phyloP scores from a whole-genome alignment of 2,888 invertebrate genomes.

The Drosophila prolongata region DNA sequence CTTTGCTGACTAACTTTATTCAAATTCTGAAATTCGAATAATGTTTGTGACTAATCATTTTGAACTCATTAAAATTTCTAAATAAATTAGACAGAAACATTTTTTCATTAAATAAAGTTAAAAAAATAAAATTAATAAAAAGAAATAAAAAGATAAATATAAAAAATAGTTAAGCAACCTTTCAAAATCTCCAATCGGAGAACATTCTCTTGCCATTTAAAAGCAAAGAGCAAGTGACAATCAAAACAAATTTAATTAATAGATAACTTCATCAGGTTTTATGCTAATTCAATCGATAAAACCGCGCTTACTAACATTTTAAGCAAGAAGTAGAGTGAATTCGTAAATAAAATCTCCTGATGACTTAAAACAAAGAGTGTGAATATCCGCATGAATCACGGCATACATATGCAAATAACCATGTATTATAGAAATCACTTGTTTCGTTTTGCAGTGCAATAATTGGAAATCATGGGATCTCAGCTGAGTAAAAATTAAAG shows the following conservation, averaged over 20 bases:
- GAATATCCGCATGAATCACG: slow-evolving; percentile 20
- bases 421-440: slow-evolving; percentile 5
- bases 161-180: neutral
- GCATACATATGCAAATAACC: neutral
- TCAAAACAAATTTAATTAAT: slow-evolving; percentile 11
- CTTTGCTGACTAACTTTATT: too few species aligned
- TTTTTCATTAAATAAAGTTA: too few species aligned
- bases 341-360: neutral
- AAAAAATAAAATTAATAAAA: neutral
- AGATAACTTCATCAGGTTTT: slow-evolving; percentile 23
- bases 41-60: too few species aligned
- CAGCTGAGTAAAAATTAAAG: slow-evolving; percentile 58
- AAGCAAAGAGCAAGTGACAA: slow-evolving; percentile 5
- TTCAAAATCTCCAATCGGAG: neutral
- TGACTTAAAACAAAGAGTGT: neutral
- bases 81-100: too few species aligned
- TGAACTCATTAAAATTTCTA: too few species aligned
- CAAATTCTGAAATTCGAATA: too few species aligned
- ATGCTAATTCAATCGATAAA: slow-evolving; percentile 44
- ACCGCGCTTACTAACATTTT: slow-evolving; percentile 2
- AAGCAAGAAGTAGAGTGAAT: slow-evolving; percentile 19
- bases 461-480: slow-evolving; percentile 24
- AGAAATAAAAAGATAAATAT: too few species aligned
- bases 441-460: slow-evolving; percentile 41
- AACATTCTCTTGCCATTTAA: neutral